Percentiles rank a stretch among this genome's conserved stretches.
phyloP scores from a whole-genome alignment of 2,888 invertebrate species.

The Agrochola lychnidis region DNA sequence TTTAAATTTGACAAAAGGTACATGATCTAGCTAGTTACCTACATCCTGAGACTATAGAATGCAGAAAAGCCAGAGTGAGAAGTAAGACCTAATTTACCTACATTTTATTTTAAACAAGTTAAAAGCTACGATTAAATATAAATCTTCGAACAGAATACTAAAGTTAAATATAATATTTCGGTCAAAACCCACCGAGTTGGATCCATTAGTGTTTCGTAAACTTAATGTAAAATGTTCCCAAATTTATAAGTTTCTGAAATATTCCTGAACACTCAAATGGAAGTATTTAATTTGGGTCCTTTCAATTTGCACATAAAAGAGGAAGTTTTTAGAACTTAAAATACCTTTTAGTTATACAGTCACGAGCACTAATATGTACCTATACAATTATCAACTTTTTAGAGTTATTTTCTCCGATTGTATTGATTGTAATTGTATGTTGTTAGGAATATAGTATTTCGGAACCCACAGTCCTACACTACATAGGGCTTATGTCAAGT shows the following conservation, averaged over 20 bases:
- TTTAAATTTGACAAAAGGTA: too few relatives aligned
- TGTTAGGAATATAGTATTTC: too few relatives aligned
- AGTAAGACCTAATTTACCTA: neutral
- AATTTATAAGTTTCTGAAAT: constrained; percentile 36
- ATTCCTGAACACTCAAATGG: constrained; percentile 31
- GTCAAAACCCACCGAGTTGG: constrained; percentile 1
- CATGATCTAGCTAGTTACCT: too few relatives aligned
- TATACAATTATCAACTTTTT: too few relatives aligned
- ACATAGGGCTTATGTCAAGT: too few relatives aligned
- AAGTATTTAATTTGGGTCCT: constrained; percentile 32
- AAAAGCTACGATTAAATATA: neutral
- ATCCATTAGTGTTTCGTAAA: constrained; percentile 48
- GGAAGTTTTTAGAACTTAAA: constrained; percentile 11
- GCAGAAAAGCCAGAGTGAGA: neutral
- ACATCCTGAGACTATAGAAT: neutral
- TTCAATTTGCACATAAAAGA: constrained; percentile 33
- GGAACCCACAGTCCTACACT: too few relatives aligned
- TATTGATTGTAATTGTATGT: too few relatives aligned
- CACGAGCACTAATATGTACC: too few relatives aligned
- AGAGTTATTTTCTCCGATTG: too few relatives aligned
- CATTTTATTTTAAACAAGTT: constrained; percentile 2
- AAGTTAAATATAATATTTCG: constrained; percentile 11
- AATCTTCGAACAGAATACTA: constrained; percentile 15
- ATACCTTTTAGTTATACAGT: neutral
- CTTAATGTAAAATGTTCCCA: constrained; percentile 38